These are phyloP conservation scores for Drepana falcataria DNA, from an alignment of 2,888 invertebrate genomes.

Conservation along the genomic window DNA sequence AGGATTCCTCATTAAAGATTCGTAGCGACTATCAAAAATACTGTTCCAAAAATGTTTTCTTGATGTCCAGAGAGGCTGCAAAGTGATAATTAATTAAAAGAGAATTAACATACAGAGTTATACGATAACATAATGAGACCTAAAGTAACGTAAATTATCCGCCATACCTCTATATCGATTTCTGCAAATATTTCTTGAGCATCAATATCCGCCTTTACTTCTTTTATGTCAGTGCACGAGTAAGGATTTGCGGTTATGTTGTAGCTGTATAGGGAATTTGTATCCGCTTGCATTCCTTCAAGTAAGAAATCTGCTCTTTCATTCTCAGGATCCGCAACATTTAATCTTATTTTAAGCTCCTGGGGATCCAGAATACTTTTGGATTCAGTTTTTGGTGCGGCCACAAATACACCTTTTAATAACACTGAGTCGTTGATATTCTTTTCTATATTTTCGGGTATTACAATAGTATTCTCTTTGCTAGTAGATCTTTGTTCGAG, in stretches of 20 bases:
- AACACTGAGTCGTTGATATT: slow-evolving; percentile 24
- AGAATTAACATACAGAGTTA: not conserved
- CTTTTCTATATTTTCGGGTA: slow-evolving; percentile 21
- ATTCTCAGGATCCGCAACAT: slow-evolving; percentile 22
- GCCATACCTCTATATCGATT: slow-evolving; percentile 57
- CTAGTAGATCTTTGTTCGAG: slow-evolving; percentile 25
- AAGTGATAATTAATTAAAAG: slow-evolving; percentile 5
- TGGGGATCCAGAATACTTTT: slow-evolving; percentile 2
- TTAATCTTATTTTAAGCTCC: slow-evolving; percentile 10
- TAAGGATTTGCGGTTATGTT: slow-evolving; percentile 29
- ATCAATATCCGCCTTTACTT: slow-evolving; percentile 43
- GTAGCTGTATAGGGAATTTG: slow-evolving; percentile 26
- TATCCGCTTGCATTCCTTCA: slow-evolving; percentile 31
- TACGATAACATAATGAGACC: not conserved
- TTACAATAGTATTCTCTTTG: slow-evolving; percentile 31
- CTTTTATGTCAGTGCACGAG: slow-evolving; percentile 33
- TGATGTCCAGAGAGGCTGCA: slow-evolving; percentile 50
- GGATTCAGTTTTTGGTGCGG: slow-evolving; percentile 14
- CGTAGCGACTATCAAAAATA: slow-evolving; percentile 61
- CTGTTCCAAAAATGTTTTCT: slow-evolving; percentile 55
- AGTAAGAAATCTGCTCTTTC: slow-evolving; percentile 46
- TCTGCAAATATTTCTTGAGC: slow-evolving; percentile 44
- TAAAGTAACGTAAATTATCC: not conserved
- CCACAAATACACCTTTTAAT: slow-evolving; percentile 31
- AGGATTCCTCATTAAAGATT: slow-evolving; percentile 55